Conservation (phyloP, 2,888 invertebrate genomes). For the Mythimna lalbum region DNA sequence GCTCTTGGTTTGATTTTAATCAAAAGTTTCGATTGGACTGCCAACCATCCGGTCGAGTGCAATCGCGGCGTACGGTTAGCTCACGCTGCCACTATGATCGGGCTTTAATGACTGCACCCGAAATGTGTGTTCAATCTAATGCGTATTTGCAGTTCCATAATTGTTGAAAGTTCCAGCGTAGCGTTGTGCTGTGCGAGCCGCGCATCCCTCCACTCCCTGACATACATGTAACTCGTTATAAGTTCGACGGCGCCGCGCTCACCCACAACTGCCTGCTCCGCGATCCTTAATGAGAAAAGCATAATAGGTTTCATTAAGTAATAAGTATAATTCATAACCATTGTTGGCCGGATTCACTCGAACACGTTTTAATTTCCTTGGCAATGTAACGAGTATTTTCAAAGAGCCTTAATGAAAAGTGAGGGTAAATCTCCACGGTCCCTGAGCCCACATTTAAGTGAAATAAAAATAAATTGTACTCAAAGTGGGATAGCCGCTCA, state of each 20-base stretch:
- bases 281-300: constrained; percentile 67
- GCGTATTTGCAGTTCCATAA: constrained; percentile 84
- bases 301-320: constrained; percentile 65
- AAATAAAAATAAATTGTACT: constrained; percentile 89
- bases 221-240: constrained; percentile 81
- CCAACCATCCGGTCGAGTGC: constrained; percentile 82
- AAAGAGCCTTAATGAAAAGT: constrained; percentile 80
- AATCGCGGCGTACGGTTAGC: constrained; percentile 75
- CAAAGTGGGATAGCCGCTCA: constrained; percentile 88
- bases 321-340: constrained; percentile 59
- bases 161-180: constrained; percentile 79
- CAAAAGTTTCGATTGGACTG: constrained; percentile 90
- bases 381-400: constrained; percentile 66
- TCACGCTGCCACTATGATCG: constrained; percentile 75
- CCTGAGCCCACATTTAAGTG: constrained; percentile 83
- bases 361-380: constrained; percentile 60
- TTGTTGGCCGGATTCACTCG: constrained; percentile 50
- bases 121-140: constrained; percentile 86
- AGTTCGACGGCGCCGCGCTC: constrained; percentile 73
- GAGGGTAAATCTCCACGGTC: constrained; percentile 83
- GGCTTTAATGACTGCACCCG: constrained; percentile 82
- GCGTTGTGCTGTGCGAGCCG: constrained; percentile 66
- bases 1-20: constrained; percentile 89
- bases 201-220: constrained; percentile 64
- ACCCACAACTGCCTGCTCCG: constrained; percentile 55